These are phyloP conservation scores for Megaceryle torquata DNA, from an alignment of 2,113 vertebrate species.

Conservation along the genomic window DNA sequence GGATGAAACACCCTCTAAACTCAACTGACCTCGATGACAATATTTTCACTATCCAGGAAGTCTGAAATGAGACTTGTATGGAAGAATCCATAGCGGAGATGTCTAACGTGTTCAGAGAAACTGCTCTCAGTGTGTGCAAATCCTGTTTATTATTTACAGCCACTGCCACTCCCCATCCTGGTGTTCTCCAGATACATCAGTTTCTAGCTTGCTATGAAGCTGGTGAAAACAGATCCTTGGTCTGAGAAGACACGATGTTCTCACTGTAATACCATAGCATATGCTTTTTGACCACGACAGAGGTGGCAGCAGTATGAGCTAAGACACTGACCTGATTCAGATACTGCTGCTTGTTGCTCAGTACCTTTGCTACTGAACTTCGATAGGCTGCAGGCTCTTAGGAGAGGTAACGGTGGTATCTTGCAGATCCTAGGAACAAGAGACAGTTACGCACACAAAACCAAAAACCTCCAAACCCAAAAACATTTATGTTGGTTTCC, in stretches of 20 bases:
- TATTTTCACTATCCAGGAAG: neutral
- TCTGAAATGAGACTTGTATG: neutral
- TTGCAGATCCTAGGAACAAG: neutral
- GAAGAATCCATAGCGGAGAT: neutral
- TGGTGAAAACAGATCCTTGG: neutral
- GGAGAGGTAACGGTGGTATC: neutral
- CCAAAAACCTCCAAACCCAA: neutral
- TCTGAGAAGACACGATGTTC: neutral
- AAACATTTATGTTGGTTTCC: neutral
- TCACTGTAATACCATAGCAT: neutral
- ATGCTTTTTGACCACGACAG: neutral
- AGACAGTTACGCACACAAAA: neutral
- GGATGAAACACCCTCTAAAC: neutral
- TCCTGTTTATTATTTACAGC: neutral
- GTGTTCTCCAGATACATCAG: neutral
- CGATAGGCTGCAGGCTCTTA: neutral
- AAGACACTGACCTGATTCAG: neutral
- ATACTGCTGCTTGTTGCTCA: neutral
- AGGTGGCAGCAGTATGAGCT: neutral
- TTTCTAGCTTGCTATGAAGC: neutral
- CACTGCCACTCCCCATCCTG: neutral
- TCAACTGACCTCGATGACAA: neutral
- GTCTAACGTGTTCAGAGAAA: neutral
- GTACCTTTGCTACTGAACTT: neutral
- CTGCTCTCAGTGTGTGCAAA: neutral